Base-by-base conservation (phyloP, 2,113 vertebrate genomes). In the Colistium nudipinnis region DNA sequence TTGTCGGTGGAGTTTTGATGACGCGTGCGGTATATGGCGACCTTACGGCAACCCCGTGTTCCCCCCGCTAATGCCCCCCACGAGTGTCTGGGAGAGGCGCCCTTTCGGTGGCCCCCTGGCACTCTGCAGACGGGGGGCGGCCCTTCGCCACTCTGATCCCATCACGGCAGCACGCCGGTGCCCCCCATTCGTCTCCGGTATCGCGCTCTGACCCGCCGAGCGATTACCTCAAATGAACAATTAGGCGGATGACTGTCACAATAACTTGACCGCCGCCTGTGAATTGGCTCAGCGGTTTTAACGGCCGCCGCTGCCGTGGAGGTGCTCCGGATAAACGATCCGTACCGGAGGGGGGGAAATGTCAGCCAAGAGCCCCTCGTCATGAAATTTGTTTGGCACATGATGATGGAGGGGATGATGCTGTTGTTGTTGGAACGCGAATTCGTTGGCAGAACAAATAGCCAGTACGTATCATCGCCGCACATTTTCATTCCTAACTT, bases 141-240 rank as follows among this genome's bases (percentile, higher is more conserved):
- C 17, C 39, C 77, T 69, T 60, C 16, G 20, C 44, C 78, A 74
- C 70, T 86, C 76, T 81, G 88, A 89, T 88, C 86, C 77, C 84
- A 86, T 87, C 84, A 82, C 71, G 79, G 65, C 33, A 63, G 84
- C 86, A 83, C 80, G 80, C 88, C 88, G 60, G 57, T n/a, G n/a
- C n/a, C 83, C 85, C 81, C 74, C 80, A 90, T 92, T 89, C 86
- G 82, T 82, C 85, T 72, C 78, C 36, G 76, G 85, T 89, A 85
- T 87, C 83, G 87, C 82, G 80, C 78, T 88, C 88, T 77, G 85
- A 87, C 86, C 89, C 86, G 86, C 85, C 81, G 86, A 80, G 85
- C 87, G 88, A 91, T 92, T 91, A 91, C 84, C 87, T 90, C 85
- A 89, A 89, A 89, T 91, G 89, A 90, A 87, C 90, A 92, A 91